phyloP scores from a whole-genome alignment of 2,113 vertebrate species.

The Notechis scutatus region DNA sequence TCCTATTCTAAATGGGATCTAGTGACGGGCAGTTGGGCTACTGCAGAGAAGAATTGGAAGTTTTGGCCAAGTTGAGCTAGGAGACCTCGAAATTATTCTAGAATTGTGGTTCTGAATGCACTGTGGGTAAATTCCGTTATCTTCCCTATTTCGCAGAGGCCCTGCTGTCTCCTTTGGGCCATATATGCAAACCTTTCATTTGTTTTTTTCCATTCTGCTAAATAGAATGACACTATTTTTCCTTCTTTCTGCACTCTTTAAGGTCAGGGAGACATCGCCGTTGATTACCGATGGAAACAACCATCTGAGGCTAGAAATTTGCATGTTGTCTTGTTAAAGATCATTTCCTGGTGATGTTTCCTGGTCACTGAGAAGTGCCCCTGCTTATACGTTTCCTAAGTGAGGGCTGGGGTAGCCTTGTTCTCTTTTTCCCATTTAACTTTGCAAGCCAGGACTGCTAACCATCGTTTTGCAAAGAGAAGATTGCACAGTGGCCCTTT shows the following conservation, averaged over 20 bases:
- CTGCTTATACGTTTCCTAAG: neutral
- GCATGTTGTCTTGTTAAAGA: neutral
- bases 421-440: neutral
- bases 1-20: neutral
- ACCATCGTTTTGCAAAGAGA: neutral
- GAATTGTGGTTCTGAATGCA: neutral
- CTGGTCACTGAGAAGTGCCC: neutral
- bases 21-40: neutral
- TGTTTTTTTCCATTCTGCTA: neutral
- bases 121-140: neutral
- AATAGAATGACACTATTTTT: neutral
- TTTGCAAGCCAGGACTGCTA: neutral
- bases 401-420: neutral
- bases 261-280: neutral
- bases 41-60: neutral
- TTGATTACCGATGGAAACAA: neutral
- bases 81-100: neutral
- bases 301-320: neutral
- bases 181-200: neutral
- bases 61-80: neutral
- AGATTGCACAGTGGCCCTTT: neutral
- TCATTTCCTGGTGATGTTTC: neutral
- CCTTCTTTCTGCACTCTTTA: neutral
- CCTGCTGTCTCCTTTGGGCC: neutral
- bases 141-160: neutral